phyloP scores from a whole-genome alignment of 2,888 invertebrate genomes.

The Megaustenia siamemsis region DNA sequence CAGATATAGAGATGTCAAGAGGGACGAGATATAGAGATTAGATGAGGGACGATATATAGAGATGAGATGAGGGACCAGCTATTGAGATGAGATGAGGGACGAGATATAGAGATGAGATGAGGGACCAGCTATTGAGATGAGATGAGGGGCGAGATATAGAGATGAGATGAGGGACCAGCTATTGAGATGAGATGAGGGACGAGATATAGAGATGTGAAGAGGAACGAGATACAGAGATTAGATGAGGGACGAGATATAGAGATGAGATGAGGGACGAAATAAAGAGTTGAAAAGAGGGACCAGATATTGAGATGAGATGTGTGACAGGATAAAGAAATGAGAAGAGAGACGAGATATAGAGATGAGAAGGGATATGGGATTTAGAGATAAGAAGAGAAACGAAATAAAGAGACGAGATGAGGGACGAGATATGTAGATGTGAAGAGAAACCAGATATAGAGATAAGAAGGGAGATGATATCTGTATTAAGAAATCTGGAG shows the following conservation, averaged over 20 bases:
- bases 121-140: not conserved
- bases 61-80: no score
- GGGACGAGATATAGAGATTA: no score
- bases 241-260: not conserved
- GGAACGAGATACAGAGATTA: not conserved
- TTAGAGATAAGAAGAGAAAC: not conserved
- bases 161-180: not conserved
- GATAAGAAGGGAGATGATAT: not conserved
- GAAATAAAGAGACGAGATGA: no score
- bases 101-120: not conserved
- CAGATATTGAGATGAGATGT: not conserved
- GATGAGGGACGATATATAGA: no score
- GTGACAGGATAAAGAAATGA: not conserved
- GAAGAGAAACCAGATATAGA: not conserved
- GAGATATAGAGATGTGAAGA: not conserved
- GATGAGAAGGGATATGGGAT: not conserved
- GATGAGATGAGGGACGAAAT: not conserved
- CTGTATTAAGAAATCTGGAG: not conserved
- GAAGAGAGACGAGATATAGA: not conserved
- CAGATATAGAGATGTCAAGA: not conserved
- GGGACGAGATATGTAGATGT: not conserved
- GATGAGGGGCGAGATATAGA: not conserved
- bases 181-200: no score
- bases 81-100: no score
- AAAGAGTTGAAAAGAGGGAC: not conserved